Evolutionary conservation across 1,140 invertebrate genomes (phyloP).

Genomic region (Drosophila sucinea): DNA sequence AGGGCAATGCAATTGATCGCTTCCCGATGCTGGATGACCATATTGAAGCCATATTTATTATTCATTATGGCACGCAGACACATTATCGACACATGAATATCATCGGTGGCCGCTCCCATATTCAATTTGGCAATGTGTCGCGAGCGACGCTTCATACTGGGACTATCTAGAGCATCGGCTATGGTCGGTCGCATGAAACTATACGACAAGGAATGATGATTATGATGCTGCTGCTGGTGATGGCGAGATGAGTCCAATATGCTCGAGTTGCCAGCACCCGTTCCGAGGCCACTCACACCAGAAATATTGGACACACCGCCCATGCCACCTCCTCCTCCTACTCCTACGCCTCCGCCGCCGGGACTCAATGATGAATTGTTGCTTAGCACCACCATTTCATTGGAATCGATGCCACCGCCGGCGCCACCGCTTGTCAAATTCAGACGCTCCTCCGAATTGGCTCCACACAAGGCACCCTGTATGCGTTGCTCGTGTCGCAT

Average conservation of each 20-base stretch:
- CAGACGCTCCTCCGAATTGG: constrained; percentile 86
- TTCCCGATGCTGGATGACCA: constrained; percentile 98
- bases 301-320: neutral
- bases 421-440: constrained; percentile 63
- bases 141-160: constrained; percentile 89
- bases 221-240: constrained; percentile 34
- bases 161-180: constrained; percentile 87
- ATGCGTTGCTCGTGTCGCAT: constrained; percentile 94
- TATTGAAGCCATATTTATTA: constrained; percentile 99
- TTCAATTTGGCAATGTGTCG: constrained; percentile 95
- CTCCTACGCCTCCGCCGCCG: neutral
- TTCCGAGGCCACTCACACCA: neutral
- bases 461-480: constrained; percentile 87
- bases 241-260: constrained; percentile 33
- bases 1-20: constrained; percentile 99
- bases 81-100: constrained; percentile 99
- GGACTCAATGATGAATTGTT: constrained; percentile 64
- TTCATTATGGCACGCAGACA: constrained; percentile 99
- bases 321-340: neutral
- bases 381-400: constrained; percentile 47
- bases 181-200: constrained; percentile 86
- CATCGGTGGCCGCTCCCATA: constrained; percentile 99
- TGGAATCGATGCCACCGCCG: constrained; percentile 43
- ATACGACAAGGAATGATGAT: constrained; percentile 75
- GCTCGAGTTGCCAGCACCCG: constrained; percentile 34